These are phyloP conservation scores for Urechis unicinctus DNA, from an alignment of 2,888 invertebrate genomes.

Conservation along the genomic window DNA sequence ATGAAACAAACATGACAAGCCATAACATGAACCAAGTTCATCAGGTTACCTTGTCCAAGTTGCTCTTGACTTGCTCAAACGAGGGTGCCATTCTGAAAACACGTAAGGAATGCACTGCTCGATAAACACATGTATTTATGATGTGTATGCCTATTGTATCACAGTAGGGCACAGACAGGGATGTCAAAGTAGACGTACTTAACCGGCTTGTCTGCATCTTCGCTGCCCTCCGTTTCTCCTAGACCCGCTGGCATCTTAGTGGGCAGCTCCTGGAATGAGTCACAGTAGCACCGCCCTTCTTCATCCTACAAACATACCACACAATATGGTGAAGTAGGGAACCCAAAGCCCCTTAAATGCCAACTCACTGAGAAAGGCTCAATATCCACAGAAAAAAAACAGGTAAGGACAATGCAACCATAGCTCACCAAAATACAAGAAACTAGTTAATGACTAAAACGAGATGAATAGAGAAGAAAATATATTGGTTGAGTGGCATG, in stretches of 20 bases:
- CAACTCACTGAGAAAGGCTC: no score
- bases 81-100: conserved; percentile 62
- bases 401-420: no score
- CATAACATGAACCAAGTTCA: neutral
- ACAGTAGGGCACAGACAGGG: neutral
- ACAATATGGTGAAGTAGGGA: no score
- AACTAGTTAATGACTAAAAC: no score
- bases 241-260: conserved; percentile 61
- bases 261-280: conserved; percentile 87
- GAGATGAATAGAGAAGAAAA: neutral
- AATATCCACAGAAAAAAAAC: no score
- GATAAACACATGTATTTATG: neutral
- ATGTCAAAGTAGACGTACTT: no score
- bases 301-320: conserved; percentile 61
- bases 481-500: no score
- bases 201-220: no score
- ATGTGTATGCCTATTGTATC: no score
- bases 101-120: conserved; percentile 3
- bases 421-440: no score
- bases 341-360: no score
- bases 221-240: conserved; percentile 14
- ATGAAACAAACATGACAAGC: neutral
- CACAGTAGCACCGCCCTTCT: conserved; percentile 92
- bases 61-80: conserved; percentile 84
- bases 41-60: conserved; percentile 63